Evolutionary conservation across 64 coral and sea anemone species (phyloP), one percentile per base, ranked within the genome.

Genomic region (Pachyseris speciosa): DNA sequence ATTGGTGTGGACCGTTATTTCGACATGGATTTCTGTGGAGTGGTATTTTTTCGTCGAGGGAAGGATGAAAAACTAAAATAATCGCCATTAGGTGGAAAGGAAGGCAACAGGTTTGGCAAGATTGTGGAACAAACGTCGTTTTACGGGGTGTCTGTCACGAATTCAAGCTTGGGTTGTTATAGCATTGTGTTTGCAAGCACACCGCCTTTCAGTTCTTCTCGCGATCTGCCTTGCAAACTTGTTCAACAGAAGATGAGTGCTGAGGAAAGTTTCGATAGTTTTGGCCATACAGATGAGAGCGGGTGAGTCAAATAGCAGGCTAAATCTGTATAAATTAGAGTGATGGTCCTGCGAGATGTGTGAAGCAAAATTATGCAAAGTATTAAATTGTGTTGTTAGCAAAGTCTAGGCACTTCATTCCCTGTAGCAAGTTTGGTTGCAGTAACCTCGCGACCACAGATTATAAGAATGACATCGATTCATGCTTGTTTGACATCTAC

Each of bases 151-250:
- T n/a, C 52, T 61, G 77, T 81, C 77, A 81, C 52, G 52, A 22
- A 45, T 40, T 39, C 74, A 53, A 39, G 77, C 9, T 81, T 63
- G 51, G 50, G n/a, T 63, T 22, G 75, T 48, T 20, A n/a, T n/a
- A 38, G 77, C 77, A 60, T 81, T 81, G 77, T 77, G 44, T 81
- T 79, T 79, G 48, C 30, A 20, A 79, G 53, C 77, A 81, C 77
- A 81, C 34, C 33, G 30, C 77, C 77, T 34, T 64, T 81, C 53
- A 26, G 33, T 39, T 81, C 53, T n/a, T 26, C 55, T 81, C 6
- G 20, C 20, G 77, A 51, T 34, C 49, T 34, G 48, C 19, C 36
- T 79, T 61, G 19, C 22, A 34, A 60, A 63, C 42, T 37, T 28
- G 32, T 38, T 81, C 20, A 19, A 3, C 20, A 1, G 63, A 40